A percentile compares a stretch with the other conserved stretches of the same genome.
Conservation (phyloP, 2,888 invertebrate genomes). For the Calameuta idolon region DNA sequence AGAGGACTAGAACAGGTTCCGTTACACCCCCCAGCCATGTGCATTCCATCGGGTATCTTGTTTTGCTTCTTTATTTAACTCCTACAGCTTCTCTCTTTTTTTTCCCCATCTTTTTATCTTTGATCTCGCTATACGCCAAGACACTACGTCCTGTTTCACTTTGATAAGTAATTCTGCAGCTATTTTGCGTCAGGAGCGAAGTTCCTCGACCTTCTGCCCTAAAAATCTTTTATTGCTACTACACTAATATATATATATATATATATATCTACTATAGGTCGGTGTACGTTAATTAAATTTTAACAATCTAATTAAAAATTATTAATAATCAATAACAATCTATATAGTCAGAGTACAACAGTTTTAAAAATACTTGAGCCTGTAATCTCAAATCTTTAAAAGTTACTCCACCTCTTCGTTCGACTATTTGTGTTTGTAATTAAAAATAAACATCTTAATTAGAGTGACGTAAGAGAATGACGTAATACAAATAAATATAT, state of each 20-base stretch:
- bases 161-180: not conserved
- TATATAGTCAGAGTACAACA: not conserved
- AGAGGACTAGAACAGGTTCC: constrained; percentile 52
- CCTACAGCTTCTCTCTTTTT: not conserved
- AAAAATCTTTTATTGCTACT: not conserved
- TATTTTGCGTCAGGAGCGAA: not conserved
- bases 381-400: not conserved
- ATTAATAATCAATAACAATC: not conserved
- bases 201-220: not conserved
- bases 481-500: not conserved
- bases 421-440: not conserved
- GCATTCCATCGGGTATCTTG: constrained; percentile 38
- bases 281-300: not conserved
- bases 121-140: constrained; percentile 4
- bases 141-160: not conserved
- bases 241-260: too few species aligned
- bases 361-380: not conserved
- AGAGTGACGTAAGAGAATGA: not conserved
- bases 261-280: not conserved
- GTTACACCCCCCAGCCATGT: constrained; percentile 45
- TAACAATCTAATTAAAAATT: not conserved
- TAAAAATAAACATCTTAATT: not conserved
- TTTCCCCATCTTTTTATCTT: constrained; percentile 22
- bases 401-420: not conserved
- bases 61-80: constrained; percentile 16